Base-by-base conservation (phyloP, 2,797 vertebrate genomes). In the Glyptemys insculpta region DNA sequence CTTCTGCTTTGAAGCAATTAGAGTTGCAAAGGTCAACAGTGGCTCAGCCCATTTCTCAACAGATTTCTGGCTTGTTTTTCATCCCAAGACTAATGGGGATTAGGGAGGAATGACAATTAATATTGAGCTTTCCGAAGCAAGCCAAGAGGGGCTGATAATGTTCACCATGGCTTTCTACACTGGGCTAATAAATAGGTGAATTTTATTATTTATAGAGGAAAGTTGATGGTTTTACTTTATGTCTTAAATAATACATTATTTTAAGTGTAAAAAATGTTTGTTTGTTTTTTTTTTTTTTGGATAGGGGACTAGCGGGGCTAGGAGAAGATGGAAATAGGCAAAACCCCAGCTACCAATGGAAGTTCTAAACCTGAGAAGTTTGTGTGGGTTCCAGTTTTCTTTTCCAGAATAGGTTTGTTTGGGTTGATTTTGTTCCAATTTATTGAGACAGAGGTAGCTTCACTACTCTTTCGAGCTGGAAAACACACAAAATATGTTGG, bases 1-100 rank as follows among this genome's bases (percentile, higher is more conserved):
- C 89, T 95, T 92, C 93, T 0, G 0, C 97, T 97, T 97, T 97
- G 96, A 96, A 96, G 93, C 94, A 97, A 96, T 87, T 89, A 92
- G 96, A 97, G 97, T 97, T 97, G 94, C 94, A 97, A 97, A 97
- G 96, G 95, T 97, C 94, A 96, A 93, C 96, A 96, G 95, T 59
- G 74, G 89, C 94, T 96, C 37, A 0, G 95, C 94, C 94, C 88
- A 91, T 95, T 97, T 97, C 95, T 97, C 92, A 97, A 95, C 94
- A 97, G 93, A 97, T 96, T 92, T 97, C 81, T 96, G 93, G 91
- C 94, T 97, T 94, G 88, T 95, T 97, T 97, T 97, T 97, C 94
- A 97, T 95, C 74, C 93, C 0, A 0, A 49, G 86, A 95, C 95
- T 95, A 92, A 83, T 92, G 93, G 94, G 94, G 92, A 95, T 96